Percentiles rank a stretch among this genome's conserved stretches.
Conservation (phyloP, 2,888 invertebrate species). For the Plusia festucae region DNA sequence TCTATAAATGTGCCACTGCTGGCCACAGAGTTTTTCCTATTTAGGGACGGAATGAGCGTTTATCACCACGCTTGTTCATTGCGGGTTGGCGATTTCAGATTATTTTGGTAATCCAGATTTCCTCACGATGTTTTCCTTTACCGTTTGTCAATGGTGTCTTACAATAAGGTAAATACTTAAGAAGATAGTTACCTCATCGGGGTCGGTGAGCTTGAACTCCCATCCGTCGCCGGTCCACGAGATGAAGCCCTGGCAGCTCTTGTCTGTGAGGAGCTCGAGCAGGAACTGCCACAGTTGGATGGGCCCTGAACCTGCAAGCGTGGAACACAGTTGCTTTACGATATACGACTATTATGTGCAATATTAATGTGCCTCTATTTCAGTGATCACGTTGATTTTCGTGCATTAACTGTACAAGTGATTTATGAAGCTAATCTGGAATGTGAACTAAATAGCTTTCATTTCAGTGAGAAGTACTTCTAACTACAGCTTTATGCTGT, state of each 20-base stretch:
- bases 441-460: neutral
- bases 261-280: conserved; percentile 97
- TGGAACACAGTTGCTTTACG: conserved; percentile 86
- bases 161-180: no score
- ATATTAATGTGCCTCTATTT: neutral
- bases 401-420: neutral
- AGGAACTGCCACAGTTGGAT: conserved; percentile 99
- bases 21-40: no score
- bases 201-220: conserved; percentile 99
- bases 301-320: conserved; percentile 95
- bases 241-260: conserved; percentile 98
- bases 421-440: neutral
- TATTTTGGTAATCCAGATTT: no score
- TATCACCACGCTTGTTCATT: no score
- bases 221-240: conserved; percentile 99
- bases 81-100: no score
- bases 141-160: no score
- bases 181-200: conserved; percentile 94
- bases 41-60: no score
- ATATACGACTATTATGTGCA: conserved; percentile 68
- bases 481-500: no score
- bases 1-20: no score
- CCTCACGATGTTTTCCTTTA: no score
- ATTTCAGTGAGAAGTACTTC: no score
- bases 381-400: neutral